Evolutionary conservation across 2,113 vertebrate genomes (phyloP).

Genomic region (Semicossyphus pulcher): DNA sequence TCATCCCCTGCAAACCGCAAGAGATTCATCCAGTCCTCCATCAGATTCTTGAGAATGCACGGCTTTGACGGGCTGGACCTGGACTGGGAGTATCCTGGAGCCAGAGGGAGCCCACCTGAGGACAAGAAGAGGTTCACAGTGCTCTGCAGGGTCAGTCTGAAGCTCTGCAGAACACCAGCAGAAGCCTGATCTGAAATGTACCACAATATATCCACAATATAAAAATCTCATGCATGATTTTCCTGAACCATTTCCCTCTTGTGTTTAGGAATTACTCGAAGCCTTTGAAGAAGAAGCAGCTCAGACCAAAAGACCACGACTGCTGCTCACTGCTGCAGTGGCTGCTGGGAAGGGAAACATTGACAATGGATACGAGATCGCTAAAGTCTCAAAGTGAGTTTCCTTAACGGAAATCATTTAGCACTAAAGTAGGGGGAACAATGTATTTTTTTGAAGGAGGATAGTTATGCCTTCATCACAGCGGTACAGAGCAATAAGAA

Average conservation of each 20-base stretch:
- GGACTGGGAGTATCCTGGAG: constrained; percentile 81
- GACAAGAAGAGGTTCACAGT: constrained; percentile 81
- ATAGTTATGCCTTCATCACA: too few species aligned
- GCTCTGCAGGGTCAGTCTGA: constrained; percentile 77
- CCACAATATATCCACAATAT: too few species aligned
- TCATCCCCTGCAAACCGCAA: constrained; percentile 50
- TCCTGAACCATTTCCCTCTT: background rate
- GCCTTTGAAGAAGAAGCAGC: constrained; percentile 79
- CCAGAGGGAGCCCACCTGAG: constrained; percentile 39
- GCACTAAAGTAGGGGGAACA: too few species aligned
- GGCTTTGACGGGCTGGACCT: constrained; percentile 84
- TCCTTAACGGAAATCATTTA: background rate
- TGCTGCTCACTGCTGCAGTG: constrained; percentile 85
- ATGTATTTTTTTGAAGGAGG: too few species aligned
- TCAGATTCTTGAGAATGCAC: constrained; percentile 70
- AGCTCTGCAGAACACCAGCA: background rate
- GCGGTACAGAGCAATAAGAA: too few species aligned
- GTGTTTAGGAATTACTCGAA: constrained; percentile 77
- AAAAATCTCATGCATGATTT: background rate
- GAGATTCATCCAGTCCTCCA: constrained; percentile 80
- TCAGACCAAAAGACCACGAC: constrained; percentile 49
- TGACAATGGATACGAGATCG: constrained; percentile 82
- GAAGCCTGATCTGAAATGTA: background rate
- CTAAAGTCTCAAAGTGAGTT: constrained; percentile 79
- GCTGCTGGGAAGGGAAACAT: constrained; percentile 71